Conservation (phyloP, 2,113 vertebrate genomes). For the Acrocephalus kingi region DNA sequence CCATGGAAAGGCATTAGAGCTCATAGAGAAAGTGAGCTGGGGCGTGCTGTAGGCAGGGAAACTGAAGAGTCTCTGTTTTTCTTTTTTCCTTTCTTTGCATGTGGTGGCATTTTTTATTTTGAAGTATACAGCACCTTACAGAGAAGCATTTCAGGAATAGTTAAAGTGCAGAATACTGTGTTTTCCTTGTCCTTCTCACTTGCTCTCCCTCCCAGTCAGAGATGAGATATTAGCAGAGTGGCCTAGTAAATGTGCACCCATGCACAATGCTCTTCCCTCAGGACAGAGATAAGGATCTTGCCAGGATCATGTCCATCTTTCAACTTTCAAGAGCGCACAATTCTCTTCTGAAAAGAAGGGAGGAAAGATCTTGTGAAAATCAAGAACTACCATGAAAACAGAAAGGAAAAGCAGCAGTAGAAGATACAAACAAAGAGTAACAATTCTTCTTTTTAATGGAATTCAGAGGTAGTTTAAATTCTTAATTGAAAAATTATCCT, state of each 20-base stretch:
- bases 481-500: constrained; percentile 45
- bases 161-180: neutral
- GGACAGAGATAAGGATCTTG: neutral
- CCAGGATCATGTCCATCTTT: neutral
- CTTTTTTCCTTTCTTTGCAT: neutral
- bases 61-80: neutral
- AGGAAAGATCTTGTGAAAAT: neutral
- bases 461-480: constrained; percentile 49
- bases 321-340: constrained; percentile 5
- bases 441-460: neutral
- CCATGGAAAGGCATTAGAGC: neutral
- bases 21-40: neutral
- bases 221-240: neutral
- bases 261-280: neutral
- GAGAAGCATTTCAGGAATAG: neutral
- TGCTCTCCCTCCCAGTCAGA: neutral
- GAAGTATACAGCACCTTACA: neutral
- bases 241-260: neutral
- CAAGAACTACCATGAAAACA: neutral
- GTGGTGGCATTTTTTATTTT: neutral
- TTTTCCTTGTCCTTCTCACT: neutral
- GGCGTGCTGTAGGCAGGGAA: neutral
- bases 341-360: neutral
- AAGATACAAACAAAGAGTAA: neutral
- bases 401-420: neutral